Percentiles rank a stretch among this genome's conserved stretches.
phyloP scores from a whole-genome alignment of 1,140 invertebrate genomes.

The Muscidifurax raptorellus region DNA sequence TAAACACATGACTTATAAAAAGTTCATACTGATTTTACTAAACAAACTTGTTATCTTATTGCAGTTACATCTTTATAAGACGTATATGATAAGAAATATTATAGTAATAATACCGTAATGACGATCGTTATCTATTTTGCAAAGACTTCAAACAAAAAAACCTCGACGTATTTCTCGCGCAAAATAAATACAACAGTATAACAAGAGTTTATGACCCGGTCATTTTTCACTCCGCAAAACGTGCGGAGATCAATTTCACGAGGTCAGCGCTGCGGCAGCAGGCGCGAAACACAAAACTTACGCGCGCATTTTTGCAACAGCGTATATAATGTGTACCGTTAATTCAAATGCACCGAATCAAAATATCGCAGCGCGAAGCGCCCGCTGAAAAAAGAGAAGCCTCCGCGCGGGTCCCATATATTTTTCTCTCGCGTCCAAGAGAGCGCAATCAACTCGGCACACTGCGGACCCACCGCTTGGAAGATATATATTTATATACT shows the following conservation, averaged over 20 bases:
- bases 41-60: too few relatives aligned
- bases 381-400: slow-evolving; percentile 8
- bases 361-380: slow-evolving; percentile 21
- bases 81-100: too few relatives aligned
- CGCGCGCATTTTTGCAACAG: background rate
- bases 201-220: slow-evolving; percentile 20
- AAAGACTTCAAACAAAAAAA: background rate
- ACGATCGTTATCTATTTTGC: background rate
- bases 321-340: slow-evolving; percentile 47
- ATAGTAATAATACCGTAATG: background rate
- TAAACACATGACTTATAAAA: too few relatives aligned
- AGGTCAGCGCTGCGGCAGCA: background rate
- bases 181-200: slow-evolving; percentile 12
- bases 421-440: slow-evolving; percentile 11
- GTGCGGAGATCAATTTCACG: slow-evolving; percentile 26
- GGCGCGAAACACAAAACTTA: slow-evolving; percentile 29
- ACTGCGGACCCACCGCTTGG: too few relatives aligned
- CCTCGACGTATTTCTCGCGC: background rate
- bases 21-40: too few relatives aligned
- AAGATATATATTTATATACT: slow-evolving; percentile 34
- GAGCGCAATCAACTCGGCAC: slow-evolving; percentile 25
- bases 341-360: slow-evolving; percentile 48
- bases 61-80: too few relatives aligned
- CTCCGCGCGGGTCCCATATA: background rate
- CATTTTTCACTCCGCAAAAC: slow-evolving; percentile 9